Base-by-base conservation (phyloP, 2,113 vertebrate genomes). In the Seriola quinqueradiata region DNA sequence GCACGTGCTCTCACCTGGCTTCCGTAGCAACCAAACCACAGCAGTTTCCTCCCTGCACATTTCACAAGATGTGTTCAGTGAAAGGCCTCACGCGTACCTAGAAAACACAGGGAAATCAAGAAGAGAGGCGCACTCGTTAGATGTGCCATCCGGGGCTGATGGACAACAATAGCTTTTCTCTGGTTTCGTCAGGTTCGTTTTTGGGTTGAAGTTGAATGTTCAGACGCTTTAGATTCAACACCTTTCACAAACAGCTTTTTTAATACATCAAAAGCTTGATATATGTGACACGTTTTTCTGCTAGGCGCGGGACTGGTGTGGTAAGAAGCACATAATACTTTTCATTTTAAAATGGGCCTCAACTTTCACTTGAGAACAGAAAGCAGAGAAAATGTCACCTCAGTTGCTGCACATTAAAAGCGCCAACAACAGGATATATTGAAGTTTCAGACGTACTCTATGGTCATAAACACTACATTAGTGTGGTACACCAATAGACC, bases 1-100 rank as follows among this genome's bases (percentile, higher is more conserved):
- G 66, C 81, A 78, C 89, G 86, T 68, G 67, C 77, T 90, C 88
- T 95, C 90, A 95, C 93, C 94, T 95, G 95, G 92, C 94, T 94
- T 93, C 94, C 85, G 13, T 44, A 55, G 91, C 82, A 94, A 94
- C 92, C 74, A 79, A 93, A 95, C 93, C 94, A 93, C 92, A 90
- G 85, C 90, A 75, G 92, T 83, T 95, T 96, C 94, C 94, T 95
- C 75, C 88, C 78, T 50, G 69, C 66, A 50, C 75, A 72, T 85
- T 84, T 85, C 38, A 78, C 79, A 79, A 75, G 81, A 75, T 0
- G 70, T 54, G 75, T 89, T 92, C 84, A 82, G 75, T 75, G 87
- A 93, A 91, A 77, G 86, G 77, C 77, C 83, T 55, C 87, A 13
- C 2, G 16, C 63, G 1, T 89, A 85, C 90, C 83, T 75, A 80